Percentiles rank a stretch among this genome's conserved stretches.
phyloP scores from a whole-genome alignment of 1,140 invertebrate genomes.

The Drosophila bocqueti region DNA sequence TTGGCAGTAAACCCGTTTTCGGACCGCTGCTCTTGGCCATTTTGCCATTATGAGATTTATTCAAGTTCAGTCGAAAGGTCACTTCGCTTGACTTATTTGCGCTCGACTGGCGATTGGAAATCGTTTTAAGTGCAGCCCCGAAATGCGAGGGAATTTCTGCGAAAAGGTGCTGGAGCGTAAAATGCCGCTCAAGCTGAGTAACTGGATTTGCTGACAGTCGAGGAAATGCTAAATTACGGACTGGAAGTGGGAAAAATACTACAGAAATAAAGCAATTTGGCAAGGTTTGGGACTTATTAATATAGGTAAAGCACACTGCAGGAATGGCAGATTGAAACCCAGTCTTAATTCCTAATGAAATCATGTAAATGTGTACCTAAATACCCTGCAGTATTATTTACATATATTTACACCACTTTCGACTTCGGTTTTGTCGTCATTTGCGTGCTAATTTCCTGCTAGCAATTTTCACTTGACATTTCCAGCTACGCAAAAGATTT shows the following conservation, averaged over 20 bases:
- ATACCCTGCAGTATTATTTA: not conserved
- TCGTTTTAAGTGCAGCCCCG: constrained; percentile 38
- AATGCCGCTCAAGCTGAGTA: constrained; percentile 55
- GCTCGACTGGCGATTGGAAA: constrained; percentile 40
- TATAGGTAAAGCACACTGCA: not conserved
- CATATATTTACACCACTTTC: constrained; percentile 5
- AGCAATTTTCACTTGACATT: constrained; percentile 57
- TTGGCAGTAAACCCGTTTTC: constrained; percentile 4
- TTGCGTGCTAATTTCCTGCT: constrained; percentile 75
- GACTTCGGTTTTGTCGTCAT: constrained; percentile 50
- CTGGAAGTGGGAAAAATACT: not conserved
- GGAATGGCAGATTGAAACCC: not conserved
- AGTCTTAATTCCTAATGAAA: not conserved
- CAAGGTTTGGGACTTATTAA: not conserved
- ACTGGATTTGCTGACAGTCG: constrained; percentile 23
- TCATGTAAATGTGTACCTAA: not conserved
- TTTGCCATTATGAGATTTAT: constrained; percentile 39
- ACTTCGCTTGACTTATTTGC: constrained; percentile 29
- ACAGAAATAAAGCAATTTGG: constrained; percentile 9
- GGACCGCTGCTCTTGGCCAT: constrained; percentile 15
- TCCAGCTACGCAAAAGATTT: constrained; percentile 51
- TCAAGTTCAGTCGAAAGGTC: constrained; percentile 36
- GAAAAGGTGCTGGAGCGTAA: constrained; percentile 41
- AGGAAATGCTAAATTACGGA: constrained; percentile 24
- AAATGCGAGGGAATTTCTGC: constrained; percentile 37